A percentile compares a stretch with the other conserved stretches of the same genome.
Evolutionary conservation across 2,888 invertebrate species (phyloP).

Genomic region (Labia minor): DNA sequence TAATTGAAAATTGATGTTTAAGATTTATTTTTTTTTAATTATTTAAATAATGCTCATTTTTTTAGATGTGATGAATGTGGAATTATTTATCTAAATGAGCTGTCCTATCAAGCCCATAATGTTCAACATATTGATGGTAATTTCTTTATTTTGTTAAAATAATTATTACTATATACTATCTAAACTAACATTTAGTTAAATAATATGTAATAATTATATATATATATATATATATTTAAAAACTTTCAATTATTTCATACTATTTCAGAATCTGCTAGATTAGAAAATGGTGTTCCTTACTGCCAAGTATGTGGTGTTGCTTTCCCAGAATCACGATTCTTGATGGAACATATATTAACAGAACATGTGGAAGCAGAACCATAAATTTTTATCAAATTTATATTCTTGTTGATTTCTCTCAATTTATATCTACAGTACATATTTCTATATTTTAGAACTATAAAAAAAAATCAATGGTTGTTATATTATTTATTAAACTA

Average conservation of each 20-base stretch:
- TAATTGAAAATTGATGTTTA: no score
- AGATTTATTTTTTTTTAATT: neutral
- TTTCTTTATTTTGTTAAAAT: no score
- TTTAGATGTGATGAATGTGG: conserved; percentile 1
- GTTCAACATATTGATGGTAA: conserved; percentile 13
- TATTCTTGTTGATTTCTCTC: no score
- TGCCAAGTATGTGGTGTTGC: neutral
- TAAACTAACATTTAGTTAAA: no score
- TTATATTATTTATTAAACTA: no score
- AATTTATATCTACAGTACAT: no score
- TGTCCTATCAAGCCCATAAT: neutral
- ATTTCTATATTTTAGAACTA: no score
- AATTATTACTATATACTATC: no score
- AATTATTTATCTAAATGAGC: neutral
- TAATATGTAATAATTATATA: no score
- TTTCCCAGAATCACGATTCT: neutral
- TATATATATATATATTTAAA: no score
- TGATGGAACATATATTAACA: conserved; percentile 2
- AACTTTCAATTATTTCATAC: no score
- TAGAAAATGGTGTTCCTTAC: neutral
- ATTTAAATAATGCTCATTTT: neutral
- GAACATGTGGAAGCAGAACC: conserved; percentile 1
- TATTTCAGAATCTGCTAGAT: neutral
- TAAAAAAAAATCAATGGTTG: no score
- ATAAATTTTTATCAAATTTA: neutral